A percentile compares a stretch with the other conserved stretches of the same genome.
Conservation (phyloP, 2,888 invertebrate genomes). For the Heteromurus nitidus region DNA sequence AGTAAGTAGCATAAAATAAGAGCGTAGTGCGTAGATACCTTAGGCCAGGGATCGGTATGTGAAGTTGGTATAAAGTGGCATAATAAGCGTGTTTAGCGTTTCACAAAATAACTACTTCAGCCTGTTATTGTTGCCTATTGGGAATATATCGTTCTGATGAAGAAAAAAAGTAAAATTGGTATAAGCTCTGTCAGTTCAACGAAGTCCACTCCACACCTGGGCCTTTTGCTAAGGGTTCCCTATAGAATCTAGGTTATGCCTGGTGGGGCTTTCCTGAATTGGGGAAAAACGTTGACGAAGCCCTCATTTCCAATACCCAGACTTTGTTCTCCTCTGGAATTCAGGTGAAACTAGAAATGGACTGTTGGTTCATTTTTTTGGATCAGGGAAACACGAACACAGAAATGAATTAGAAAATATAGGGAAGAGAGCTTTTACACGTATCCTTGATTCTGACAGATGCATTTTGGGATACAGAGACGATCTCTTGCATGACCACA, state of each 20-base stretch:
- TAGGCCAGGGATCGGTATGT: too few species aligned
- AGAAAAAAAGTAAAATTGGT: too few species aligned
- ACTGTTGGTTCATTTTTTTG: not conserved
- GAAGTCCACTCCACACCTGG: slow-evolving; percentile 21
- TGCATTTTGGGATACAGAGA: too few species aligned
- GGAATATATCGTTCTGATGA: slow-evolving; percentile 5
- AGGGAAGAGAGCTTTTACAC: too few species aligned
- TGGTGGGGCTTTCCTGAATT: slow-evolving; percentile 1
- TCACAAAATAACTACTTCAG: slow-evolving; percentile 4
- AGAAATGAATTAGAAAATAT: too few species aligned
- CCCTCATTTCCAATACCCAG: slow-evolving; percentile 19
- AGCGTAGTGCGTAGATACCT: too few species aligned
- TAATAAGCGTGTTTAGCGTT: not conserved
- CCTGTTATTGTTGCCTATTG: not conserved
- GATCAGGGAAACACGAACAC: not conserved
- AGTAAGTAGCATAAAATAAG: not conserved
- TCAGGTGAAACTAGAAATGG: slow-evolving; percentile 26
- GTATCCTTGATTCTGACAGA: too few species aligned
- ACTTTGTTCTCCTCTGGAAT: slow-evolving; percentile 16
- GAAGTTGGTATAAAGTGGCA: not conserved
- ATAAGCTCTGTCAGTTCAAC: too few species aligned
- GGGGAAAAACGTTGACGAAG: slow-evolving; percentile 10
- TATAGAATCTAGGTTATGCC: slow-evolving; percentile 23
- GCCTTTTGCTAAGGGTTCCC: slow-evolving; percentile 17
- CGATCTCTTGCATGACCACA: too few species aligned